These are phyloP conservation scores for Anoplius nigerrimus DNA, from an alignment of 2,888 invertebrate species.

Conservation along the genomic window DNA sequence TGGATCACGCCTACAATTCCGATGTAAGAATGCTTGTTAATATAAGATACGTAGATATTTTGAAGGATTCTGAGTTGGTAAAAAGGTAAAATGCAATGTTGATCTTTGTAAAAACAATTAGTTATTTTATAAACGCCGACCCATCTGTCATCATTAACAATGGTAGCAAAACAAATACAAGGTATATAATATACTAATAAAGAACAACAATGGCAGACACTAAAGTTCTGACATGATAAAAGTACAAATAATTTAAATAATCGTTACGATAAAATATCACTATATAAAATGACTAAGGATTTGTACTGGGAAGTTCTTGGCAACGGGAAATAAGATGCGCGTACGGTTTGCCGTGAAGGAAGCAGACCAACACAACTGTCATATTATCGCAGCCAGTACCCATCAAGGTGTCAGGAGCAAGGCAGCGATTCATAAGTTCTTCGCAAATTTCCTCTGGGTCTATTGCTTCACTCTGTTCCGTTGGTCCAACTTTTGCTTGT, in stretches of 20 bases:
- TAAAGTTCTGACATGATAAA: conserved; percentile 9
- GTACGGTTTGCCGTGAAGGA: conserved; percentile 80
- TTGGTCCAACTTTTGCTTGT: conserved; percentile 45
- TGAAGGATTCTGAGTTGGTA: no score
- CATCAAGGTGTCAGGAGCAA: conserved; percentile 98
- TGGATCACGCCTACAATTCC: no score
- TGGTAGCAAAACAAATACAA: conserved; percentile 1
- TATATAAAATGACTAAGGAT: conserved; percentile 37
- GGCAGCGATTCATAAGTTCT: conserved; percentile 93
- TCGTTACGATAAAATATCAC: conserved; percentile 8
- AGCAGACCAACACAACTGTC: conserved; percentile 94
- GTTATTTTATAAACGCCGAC: conserved; percentile 11
- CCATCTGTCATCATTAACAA: background rate
- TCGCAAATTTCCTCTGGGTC: conserved; percentile 98
- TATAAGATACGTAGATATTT: no score
- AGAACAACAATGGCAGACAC: background rate
- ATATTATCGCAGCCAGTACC: conserved; percentile 99
- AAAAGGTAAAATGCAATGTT: background rate
- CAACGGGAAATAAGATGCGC: conserved; percentile 71
- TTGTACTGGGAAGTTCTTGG: conserved; percentile 43
- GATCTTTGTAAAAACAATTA: conserved; percentile 18
- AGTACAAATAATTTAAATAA: conserved; percentile 28
- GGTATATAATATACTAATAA: conserved; percentile 6
- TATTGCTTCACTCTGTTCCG: conserved; percentile 80
- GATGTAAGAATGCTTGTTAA: no score